Conservation (phyloP, 1,140 invertebrate species). For the Trinorchestia longiramus region DNA sequence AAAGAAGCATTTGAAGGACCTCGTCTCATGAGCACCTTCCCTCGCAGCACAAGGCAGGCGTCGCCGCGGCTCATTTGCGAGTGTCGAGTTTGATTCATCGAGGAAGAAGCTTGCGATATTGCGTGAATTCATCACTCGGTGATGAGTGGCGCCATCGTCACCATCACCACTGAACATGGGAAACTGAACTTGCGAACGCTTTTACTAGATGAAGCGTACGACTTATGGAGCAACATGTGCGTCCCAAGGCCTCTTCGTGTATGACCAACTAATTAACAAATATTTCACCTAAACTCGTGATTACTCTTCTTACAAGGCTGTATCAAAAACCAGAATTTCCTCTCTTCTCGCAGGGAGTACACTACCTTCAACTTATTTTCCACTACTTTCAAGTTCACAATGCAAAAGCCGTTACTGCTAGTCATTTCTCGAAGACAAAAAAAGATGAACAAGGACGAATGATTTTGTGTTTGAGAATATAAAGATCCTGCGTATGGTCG, state of each 20-base stretch:
- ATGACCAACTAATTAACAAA: background rate
- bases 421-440: background rate
- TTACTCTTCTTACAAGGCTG: background rate
- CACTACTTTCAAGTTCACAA: background rate
- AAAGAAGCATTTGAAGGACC: constrained; percentile 7
- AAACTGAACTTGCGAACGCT: background rate
- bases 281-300: background rate
- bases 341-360: background rate
- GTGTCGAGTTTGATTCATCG: constrained; percentile 49
- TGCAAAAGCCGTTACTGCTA: background rate
- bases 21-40: background rate
- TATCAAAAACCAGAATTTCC: background rate
- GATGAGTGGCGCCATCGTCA: constrained; percentile 25
- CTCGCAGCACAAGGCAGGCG: background rate
- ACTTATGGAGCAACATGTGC: background rate
- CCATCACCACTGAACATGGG: constrained; percentile 7
- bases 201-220: background rate
- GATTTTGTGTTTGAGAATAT: background rate
- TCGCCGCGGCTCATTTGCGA: background rate
- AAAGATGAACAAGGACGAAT: background rate
- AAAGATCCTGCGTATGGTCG: background rate
- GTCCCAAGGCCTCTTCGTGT: background rate
- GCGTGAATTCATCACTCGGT: constrained; percentile 32
- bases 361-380: background rate
- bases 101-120: constrained; percentile 33